phyloP scores from a whole-genome alignment of 1,140 invertebrate species.

The Potamilus streckersoni region DNA sequence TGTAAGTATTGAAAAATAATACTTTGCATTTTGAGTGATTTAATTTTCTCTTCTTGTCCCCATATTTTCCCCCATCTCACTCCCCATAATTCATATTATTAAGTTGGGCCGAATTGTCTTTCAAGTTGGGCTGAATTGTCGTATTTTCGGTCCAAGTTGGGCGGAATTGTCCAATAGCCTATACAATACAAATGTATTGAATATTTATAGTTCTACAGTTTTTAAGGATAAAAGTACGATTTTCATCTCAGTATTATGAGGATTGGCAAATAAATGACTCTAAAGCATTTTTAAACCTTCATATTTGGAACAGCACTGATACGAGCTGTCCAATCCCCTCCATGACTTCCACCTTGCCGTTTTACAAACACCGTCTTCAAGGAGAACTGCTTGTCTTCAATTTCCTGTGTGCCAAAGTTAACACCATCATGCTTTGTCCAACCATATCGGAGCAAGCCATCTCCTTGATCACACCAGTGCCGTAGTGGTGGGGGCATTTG shows the following conservation, averaged over 20 bases:
- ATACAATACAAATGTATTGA: no score
- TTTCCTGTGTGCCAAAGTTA: constrained; percentile 92
- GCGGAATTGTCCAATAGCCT: no score
- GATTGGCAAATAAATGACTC: constrained; percentile 6
- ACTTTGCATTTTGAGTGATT: no score
- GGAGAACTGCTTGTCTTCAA: constrained; percentile 82
- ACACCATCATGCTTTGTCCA: constrained; percentile 94
- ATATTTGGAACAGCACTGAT: constrained; percentile 79
- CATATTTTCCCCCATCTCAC: no score
- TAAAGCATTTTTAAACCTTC: neutral
- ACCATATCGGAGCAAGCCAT: constrained; percentile 82
- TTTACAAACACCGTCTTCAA: constrained; percentile 93
- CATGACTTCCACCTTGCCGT: constrained; percentile 79
- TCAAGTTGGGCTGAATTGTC: no score
- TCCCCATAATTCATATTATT: no score
- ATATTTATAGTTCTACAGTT: no score
- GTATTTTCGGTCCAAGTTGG: no score
- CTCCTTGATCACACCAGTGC: constrained; percentile 94
- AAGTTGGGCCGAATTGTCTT: no score
- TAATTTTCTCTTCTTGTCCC: no score
- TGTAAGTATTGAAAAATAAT: no score
- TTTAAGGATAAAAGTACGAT: neutral
- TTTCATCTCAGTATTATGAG: neutral
- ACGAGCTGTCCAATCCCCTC: constrained; percentile 93
- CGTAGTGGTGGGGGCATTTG: constrained; percentile 70